Conservation (phyloP, 2,797 vertebrate species). For the Moxostoma hubbsi region DNA sequence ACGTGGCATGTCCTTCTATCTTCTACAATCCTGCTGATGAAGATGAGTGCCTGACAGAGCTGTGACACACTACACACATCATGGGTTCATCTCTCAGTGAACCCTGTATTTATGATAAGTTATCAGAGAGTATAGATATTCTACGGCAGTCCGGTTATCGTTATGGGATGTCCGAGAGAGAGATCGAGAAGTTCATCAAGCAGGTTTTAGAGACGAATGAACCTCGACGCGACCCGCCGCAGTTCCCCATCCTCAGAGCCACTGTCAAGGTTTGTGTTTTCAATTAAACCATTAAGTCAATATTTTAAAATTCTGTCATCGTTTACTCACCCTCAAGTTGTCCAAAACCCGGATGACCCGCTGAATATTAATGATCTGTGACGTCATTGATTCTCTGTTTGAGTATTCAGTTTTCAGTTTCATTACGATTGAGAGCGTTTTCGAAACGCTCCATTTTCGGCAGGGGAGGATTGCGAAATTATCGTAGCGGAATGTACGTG, state of each 20-base stretch:
- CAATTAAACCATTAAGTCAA: not conserved
- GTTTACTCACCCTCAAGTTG: too few species aligned
- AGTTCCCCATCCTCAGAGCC: conserved; percentile 84
- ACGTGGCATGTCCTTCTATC: too few species aligned
- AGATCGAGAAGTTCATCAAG: conserved; percentile 94
- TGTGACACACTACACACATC: conserved; percentile 34
- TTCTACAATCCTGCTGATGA: not conserved
- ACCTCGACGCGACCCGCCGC: conserved; percentile 84
- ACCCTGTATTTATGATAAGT: conserved; percentile 93
- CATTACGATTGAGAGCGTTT: too few species aligned
- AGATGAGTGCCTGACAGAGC: conserved; percentile 6
- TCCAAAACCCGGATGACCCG: too few species aligned
- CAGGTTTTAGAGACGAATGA: conserved; percentile 94
- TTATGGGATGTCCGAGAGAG: conserved; percentile 93
- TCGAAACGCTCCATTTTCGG: too few species aligned
- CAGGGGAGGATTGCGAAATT: too few species aligned
- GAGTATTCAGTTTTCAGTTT: too few species aligned
- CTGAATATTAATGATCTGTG: too few species aligned
- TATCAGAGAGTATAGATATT: conserved; percentile 91
- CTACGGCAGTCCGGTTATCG: conserved; percentile 93
- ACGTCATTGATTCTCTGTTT: too few species aligned
- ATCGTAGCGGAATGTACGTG: too few species aligned
- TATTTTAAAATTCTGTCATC: too few species aligned
- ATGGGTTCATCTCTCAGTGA: conserved; percentile 91
- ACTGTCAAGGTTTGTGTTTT: conserved; percentile 81